Conservation (phyloP, 2,113 vertebrate genomes). For the Gallinago undulata region DNA sequence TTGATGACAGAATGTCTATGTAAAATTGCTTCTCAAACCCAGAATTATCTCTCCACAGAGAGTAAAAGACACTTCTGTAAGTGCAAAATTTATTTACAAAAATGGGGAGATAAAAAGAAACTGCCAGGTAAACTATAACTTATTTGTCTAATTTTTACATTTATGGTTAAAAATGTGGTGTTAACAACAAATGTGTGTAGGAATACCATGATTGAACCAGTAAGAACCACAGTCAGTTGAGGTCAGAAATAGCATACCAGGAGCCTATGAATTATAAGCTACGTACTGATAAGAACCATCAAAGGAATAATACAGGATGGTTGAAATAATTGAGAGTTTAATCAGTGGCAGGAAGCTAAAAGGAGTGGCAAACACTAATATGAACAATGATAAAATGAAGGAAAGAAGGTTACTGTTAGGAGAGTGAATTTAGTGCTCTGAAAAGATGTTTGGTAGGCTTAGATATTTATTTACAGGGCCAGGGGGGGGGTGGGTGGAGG, state of each 20-base stretch:
- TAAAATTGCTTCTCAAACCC: neutral
- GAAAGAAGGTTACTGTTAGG: neutral
- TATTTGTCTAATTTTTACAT: neutral
- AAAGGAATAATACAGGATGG: neutral
- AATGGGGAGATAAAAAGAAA: neutral
- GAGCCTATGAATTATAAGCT: neutral
- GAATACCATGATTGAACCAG: neutral
- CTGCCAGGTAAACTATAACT: neutral
- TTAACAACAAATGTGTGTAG: neutral
- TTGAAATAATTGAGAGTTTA: neutral
- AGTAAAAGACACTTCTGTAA: neutral
- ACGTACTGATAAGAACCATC: neutral
- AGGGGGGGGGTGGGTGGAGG: no score
- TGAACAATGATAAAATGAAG: neutral
- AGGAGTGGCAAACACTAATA: neutral
- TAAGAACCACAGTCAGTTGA: neutral
- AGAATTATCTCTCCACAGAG: neutral
- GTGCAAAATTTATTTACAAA: neutral
- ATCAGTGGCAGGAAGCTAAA: neutral
- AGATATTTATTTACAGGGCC: neutral
- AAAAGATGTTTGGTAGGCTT: neutral
- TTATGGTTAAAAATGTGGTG: neutral
- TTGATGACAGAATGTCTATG: neutral
- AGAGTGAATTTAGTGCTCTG: neutral
- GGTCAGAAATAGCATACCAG: neutral